Conservation (phyloP, 2,113 vertebrate species). For the Macroglossus sobrinus region DNA sequence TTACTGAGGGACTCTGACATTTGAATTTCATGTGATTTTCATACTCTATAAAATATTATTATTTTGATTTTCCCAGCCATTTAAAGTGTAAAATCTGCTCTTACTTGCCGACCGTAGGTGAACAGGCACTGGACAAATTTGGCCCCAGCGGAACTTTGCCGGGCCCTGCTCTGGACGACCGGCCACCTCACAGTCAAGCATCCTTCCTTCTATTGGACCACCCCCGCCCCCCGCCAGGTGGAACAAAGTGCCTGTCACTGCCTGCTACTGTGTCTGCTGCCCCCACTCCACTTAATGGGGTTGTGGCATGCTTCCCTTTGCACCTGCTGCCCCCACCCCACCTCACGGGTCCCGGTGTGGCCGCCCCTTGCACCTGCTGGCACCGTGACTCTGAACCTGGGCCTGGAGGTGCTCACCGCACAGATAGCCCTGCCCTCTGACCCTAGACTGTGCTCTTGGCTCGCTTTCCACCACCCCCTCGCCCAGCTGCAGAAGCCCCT, state of each 20-base stretch:
- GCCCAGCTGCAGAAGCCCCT: neutral
- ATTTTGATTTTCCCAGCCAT: neutral
- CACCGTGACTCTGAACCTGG: neutral
- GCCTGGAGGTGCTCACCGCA: neutral
- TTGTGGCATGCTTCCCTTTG: rapidly evolving
- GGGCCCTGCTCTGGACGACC: no score
- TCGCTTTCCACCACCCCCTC: neutral
- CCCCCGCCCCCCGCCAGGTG: neutral
- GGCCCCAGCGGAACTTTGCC: neutral
- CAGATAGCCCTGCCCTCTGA: neutral
- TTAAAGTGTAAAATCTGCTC: neutral
- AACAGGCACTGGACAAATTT: no score
- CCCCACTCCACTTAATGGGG: neutral
- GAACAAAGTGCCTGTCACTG: neutral
- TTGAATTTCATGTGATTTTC: neutral
- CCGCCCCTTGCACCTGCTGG: no score
- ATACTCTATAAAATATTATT: neutral
- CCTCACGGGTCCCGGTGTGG: no score
- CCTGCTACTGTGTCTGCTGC: rapidly evolving
- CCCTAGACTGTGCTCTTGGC: neutral
- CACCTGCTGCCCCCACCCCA: no score
- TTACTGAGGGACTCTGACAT: neutral
- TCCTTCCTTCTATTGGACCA: neutral
- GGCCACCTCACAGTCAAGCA: neutral
- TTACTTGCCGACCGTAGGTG: rapidly evolving